Percentiles rank a stretch among this genome's conserved stretches.
Evolutionary conservation across 53 echinoderm and acorn worm genomes (phyloP).

Genomic region (Apostichopus leukothele): DNA sequence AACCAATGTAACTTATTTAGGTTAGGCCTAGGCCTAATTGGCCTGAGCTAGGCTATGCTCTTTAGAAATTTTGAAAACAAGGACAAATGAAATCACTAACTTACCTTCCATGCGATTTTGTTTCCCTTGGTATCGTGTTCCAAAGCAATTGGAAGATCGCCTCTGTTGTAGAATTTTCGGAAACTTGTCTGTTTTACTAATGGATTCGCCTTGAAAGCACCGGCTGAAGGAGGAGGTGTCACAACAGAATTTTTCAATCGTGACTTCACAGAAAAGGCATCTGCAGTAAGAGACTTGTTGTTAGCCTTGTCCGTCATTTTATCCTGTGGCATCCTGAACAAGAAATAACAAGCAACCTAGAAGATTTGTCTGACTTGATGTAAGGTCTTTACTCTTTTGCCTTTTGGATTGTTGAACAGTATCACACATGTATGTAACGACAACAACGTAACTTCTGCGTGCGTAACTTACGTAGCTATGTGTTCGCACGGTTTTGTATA

Average conservation of each 20-base stretch:
- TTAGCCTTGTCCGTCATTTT: conserved; percentile 13
- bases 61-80: too few relatives aligned
- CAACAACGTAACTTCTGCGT: too few relatives aligned
- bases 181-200: conserved; percentile 70
- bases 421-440: too few relatives aligned
- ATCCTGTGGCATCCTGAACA: not conserved
- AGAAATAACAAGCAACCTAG: too few relatives aligned
- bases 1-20: too few relatives aligned
- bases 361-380: too few relatives aligned
- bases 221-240: conserved; percentile 67
- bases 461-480: too few relatives aligned
- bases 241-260: conserved; percentile 81
- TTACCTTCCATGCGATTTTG: conserved; percentile 99
- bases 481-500: too few relatives aligned
- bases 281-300: conserved; percentile 51
- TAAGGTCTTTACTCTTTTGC: too few relatives aligned
- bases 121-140: conserved; percentile 99
- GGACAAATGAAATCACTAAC: not conserved
- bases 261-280: conserved; percentile 85
- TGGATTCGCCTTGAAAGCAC: conserved; percentile 78
- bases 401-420: too few relatives aligned
- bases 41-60: too few relatives aligned
- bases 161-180: conserved; percentile 39
- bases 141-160: conserved; percentile 96
- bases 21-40: too few relatives aligned